phyloP scores from a whole-genome alignment of 2,797 vertebrate genomes.

The Sphenopsis melanotis region DNA sequence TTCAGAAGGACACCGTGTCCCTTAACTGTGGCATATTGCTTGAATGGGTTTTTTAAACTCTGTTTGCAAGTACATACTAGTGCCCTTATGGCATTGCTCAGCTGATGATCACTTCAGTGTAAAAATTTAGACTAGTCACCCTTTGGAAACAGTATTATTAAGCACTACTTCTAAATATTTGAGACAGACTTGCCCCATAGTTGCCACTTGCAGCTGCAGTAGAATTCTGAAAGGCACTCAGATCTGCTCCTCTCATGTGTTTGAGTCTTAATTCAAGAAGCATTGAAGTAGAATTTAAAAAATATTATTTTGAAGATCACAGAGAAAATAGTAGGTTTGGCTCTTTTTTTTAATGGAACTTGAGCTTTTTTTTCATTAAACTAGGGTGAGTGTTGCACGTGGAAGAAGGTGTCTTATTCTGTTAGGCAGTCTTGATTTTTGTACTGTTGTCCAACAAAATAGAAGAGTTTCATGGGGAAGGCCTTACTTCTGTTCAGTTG shows the following conservation, averaged over 20 bases:
- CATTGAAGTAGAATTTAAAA: neutral
- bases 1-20: neutral
- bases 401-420: neutral
- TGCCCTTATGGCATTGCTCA: neutral
- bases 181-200: neutral
- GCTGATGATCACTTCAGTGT: neutral
- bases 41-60: neutral
- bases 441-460: neutral
- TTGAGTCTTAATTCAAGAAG: neutral
- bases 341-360: neutral
- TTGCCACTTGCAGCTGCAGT: neutral
- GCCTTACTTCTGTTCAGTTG: neutral
- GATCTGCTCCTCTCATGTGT: neutral
- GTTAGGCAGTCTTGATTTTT: neutral
- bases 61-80: neutral
- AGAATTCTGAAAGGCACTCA: neutral
- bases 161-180: neutral
- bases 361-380: neutral
- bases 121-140: neutral
- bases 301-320: neutral
- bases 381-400: neutral
- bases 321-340: neutral
- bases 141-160: neutral
- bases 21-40: neutral
- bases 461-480: neutral